A percentile compares a stretch with the other conserved stretches of the same genome.
These are phyloP conservation scores for Theocolax elegans DNA, from an alignment of 1,140 invertebrate genomes.

Conservation along the genomic window DNA sequence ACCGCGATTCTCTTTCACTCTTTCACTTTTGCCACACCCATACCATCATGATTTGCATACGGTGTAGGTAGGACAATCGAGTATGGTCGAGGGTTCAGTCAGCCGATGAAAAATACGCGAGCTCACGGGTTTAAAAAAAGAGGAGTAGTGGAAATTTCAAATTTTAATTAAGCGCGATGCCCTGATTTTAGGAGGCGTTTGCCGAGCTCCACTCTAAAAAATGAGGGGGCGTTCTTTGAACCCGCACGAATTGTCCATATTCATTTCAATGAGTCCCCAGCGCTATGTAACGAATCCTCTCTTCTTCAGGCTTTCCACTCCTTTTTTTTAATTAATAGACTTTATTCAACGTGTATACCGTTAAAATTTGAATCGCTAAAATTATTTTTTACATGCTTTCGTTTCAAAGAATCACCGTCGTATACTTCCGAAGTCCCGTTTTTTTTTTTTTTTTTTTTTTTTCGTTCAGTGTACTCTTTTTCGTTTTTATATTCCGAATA, in stretches of 20 bases:
- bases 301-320: neutral
- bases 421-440: neutral
- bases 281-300: neutral
- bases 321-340: neutral
- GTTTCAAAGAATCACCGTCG: neutral
- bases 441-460: neutral
- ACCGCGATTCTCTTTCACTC: neutral
- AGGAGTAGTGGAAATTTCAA: neutral
- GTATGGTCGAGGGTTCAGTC: neutral
- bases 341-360: neutral
- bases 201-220: constrained; percentile 11
- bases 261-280: neutral
- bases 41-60: constrained; percentile 9
- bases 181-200: neutral
- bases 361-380: neutral
- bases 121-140: too few relatives aligned
- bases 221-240: constrained; percentile 3
- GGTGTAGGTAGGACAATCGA: neutral
- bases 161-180: constrained; percentile 13
- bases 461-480: neutral
- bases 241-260: neutral
- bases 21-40: neutral
- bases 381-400: neutral
- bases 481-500: neutral
- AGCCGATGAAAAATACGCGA: too few relatives aligned